phyloP scores from a whole-genome alignment of 2,113 vertebrate genomes.

The Lasiurus borealis region DNA sequence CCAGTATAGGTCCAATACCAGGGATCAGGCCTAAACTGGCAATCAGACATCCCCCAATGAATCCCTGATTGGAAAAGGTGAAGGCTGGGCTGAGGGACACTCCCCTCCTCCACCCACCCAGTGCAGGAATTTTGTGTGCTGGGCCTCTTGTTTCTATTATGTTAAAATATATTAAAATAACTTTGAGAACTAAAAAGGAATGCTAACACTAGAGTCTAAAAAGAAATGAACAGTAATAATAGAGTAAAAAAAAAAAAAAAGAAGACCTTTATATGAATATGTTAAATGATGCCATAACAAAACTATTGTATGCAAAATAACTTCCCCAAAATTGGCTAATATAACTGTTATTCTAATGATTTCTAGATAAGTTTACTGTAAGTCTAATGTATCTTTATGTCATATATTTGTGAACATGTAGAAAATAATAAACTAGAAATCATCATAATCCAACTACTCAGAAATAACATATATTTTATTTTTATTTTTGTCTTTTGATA shows the following conservation, averaged over 20 bases:
- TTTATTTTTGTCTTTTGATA: neutral
- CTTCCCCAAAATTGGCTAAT: neutral
- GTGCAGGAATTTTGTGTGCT: too few relatives aligned
- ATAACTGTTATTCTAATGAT: neutral
- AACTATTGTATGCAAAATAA: neutral
- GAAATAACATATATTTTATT: neutral
- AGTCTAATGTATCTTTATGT: neutral
- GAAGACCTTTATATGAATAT: neutral
- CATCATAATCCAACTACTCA: neutral
- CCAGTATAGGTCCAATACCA: too few relatives aligned
- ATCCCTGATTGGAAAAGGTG: too few relatives aligned
- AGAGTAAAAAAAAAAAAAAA: too few relatives aligned
- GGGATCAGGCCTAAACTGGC: too few relatives aligned
- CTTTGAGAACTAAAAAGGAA: neutral
- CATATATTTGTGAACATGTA: neutral
- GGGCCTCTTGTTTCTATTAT: neutral
- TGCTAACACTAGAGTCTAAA: neutral
- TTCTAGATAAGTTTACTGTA: neutral
- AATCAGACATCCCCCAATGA: too few relatives aligned
- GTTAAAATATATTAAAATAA: neutral
- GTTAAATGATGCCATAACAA: neutral
- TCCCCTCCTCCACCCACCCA: too few relatives aligned
- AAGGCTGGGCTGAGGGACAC: too few relatives aligned
- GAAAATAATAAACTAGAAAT: neutral
- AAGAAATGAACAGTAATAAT: neutral